Evolutionary conservation across 2,888 invertebrate genomes (phyloP).

Genomic region (Parelbella ahira): DNA sequence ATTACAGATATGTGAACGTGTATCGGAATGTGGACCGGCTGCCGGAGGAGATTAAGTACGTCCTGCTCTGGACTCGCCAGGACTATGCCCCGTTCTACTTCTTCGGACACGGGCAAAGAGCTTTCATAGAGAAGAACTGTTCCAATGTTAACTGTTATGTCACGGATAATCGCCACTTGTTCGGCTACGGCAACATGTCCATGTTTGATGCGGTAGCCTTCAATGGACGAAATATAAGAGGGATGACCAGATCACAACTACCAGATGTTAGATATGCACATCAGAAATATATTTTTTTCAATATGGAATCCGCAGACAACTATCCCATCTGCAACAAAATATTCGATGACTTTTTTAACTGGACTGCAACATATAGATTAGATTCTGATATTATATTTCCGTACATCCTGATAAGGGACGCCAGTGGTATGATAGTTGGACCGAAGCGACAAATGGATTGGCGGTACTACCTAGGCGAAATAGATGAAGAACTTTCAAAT

Average conservation of each 20-base stretch:
- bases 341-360: constrained; percentile 66
- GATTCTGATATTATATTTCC: constrained; percentile 61
- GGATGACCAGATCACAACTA: constrained; percentile 31
- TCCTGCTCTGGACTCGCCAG: constrained; percentile 55
- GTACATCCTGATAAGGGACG: constrained; percentile 53
- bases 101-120: constrained; percentile 49
- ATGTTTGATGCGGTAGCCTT: constrained; percentile 61
- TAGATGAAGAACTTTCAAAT: constrained; percentile 38
- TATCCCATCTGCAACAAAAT: constrained; percentile 49
- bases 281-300: constrained; percentile 65
- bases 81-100: constrained; percentile 52
- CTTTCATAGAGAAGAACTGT: constrained; percentile 59
- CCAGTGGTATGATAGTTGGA: constrained; percentile 47
- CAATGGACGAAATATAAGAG: constrained; percentile 51
- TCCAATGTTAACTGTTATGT: constrained; percentile 57
- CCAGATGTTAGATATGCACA: constrained; percentile 45
- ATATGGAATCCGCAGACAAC: constrained; percentile 64
- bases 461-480: constrained; percentile 33
- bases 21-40: constrained; percentile 49
- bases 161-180: constrained; percentile 45
- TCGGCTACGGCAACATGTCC: constrained; percentile 41
- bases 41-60: constrained; percentile 52
- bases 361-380: constrained; percentile 65
- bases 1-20: constrained; percentile 52
- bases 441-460: constrained; percentile 51